Conservation (phyloP, 2,797 vertebrate genomes). For the Karalla daura region DNA sequence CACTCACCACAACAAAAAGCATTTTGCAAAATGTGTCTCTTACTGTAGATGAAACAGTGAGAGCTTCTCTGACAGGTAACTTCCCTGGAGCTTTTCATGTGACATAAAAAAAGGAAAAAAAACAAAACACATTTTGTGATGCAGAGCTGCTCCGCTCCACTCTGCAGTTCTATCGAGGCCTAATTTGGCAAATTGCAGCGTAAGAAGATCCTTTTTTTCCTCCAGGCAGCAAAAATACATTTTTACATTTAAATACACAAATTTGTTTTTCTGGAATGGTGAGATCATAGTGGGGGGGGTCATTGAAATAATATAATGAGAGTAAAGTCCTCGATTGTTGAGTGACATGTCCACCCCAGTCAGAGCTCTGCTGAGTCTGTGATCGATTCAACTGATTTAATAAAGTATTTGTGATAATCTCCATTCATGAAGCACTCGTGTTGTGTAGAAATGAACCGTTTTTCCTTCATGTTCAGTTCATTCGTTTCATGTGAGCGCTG, state of each 20-base stretch:
- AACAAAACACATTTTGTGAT: background rate
- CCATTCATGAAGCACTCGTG: no score
- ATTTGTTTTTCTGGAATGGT: slow-evolving; percentile 12
- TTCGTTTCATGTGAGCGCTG: no score
- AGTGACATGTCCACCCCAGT: background rate
- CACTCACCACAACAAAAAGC: background rate
- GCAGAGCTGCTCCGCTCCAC: background rate
- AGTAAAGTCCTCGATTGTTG: background rate
- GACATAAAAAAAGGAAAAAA: no score
- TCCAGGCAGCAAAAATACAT: slow-evolving; percentile 9
- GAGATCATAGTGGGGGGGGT: slow-evolving; percentile 1
- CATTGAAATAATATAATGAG: slow-evolving; percentile 38
- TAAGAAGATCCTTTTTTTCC: slow-evolving; percentile 2
- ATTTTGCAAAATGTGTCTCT: background rate
- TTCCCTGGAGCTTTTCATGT: background rate
- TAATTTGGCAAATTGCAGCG: slow-evolving; percentile 25
- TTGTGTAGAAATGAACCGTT: no score
- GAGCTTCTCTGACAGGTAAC: no score
- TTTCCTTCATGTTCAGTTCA: no score
- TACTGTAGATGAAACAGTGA: no score
- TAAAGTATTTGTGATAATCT: no score
- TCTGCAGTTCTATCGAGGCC: slow-evolving; percentile 11
- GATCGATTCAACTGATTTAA: no score
- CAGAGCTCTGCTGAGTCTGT: no score
- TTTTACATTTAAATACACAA: slow-evolving; percentile 1